phyloP scores from a whole-genome alignment of 1,140 invertebrate genomes.

The Gryon sp. region DNA sequence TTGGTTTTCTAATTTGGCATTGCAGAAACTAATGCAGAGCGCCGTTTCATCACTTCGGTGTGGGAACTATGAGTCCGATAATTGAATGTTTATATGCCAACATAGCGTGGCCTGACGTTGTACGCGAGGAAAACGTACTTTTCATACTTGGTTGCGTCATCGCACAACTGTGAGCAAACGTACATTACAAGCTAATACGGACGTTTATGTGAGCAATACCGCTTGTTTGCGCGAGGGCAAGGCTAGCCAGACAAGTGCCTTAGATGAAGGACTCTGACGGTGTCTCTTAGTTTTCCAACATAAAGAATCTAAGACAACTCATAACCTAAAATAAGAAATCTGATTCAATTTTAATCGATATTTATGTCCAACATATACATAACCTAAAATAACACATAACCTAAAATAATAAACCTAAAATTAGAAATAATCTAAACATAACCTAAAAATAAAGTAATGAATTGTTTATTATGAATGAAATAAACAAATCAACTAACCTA shows the following conservation, averaged over 20 bases:
- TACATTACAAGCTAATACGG: constrained; percentile 13
- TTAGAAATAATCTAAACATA: too few species aligned
- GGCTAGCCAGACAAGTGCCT: constrained; percentile 26
- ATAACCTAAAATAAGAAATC: too few species aligned
- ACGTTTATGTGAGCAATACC: constrained; percentile 20
- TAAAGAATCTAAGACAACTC: too few species aligned
- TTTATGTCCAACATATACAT: too few species aligned
- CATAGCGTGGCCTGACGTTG: background rate
- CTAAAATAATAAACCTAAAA: too few species aligned
- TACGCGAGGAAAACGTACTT: constrained; percentile 16
- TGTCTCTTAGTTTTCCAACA: too few species aligned
- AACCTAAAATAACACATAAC: too few species aligned
- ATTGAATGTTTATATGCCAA: constrained; percentile 6
- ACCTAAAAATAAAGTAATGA: too few species aligned
- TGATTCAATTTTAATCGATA: too few species aligned
- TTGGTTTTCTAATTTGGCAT: background rate
- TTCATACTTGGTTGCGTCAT: constrained; percentile 28
- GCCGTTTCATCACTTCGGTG: background rate
- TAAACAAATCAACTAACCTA: too few species aligned
- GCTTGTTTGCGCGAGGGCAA: constrained; percentile 27
- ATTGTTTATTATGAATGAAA: too few species aligned
- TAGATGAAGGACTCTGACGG: background rate
- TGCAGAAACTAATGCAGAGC: background rate
- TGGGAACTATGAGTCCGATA: background rate
- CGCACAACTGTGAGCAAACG: constrained; percentile 4